A percentile compares a stretch with the other conserved stretches of the same genome.
These are phyloP conservation scores for Tenebrio molitor DNA, from an alignment of 1,140 invertebrate species.

Conservation along the genomic window DNA sequence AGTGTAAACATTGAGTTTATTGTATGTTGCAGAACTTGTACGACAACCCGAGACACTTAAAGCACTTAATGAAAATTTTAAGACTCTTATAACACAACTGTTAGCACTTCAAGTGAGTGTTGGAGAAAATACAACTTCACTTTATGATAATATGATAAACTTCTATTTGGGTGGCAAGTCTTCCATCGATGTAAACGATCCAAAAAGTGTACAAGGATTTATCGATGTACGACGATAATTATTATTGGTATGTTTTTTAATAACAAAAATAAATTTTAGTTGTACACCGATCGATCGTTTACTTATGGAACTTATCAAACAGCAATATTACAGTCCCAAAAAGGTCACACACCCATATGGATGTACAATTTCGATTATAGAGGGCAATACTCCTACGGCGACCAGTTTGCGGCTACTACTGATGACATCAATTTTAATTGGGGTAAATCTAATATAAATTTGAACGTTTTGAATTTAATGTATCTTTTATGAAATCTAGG, in stretches of 20 bases:
- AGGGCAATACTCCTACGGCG: slow-evolving; percentile 51
- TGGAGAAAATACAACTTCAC: neutral
- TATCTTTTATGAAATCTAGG: slow-evolving; percentile 44
- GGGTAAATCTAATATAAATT: slow-evolving; percentile 39
- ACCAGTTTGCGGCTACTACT: slow-evolving; percentile 48
- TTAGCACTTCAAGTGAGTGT: slow-evolving; percentile 46
- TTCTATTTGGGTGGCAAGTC: slow-evolving; percentile 44
- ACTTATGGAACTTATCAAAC: slow-evolving; percentile 53
- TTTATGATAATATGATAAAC: slow-evolving; percentile 46
- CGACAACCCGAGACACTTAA: slow-evolving; percentile 23
- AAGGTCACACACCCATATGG: slow-evolving; percentile 51
- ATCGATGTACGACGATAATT: slow-evolving; percentile 49
- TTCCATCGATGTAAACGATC: slow-evolving; percentile 33
- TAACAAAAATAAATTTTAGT: slow-evolving; percentile 46
- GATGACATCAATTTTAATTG: slow-evolving; percentile 50
- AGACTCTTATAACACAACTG: slow-evolving; percentile 34
- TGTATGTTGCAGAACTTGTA: slow-evolving; percentile 49
- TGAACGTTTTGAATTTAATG: neutral
- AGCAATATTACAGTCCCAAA: slow-evolving; percentile 45
- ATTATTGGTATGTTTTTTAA: neutral
- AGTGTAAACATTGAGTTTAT: too few relatives aligned
- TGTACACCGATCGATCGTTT: slow-evolving; percentile 55
- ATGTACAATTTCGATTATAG: slow-evolving; percentile 57
- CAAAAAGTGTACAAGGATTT: slow-evolving; percentile 49
- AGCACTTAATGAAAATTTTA: slow-evolving; percentile 48